A percentile compares a stretch with the other conserved stretches of the same genome.
phyloP scores from a whole-genome alignment of 2,797 vertebrate genomes.

The Brachymystax lenok region DNA sequence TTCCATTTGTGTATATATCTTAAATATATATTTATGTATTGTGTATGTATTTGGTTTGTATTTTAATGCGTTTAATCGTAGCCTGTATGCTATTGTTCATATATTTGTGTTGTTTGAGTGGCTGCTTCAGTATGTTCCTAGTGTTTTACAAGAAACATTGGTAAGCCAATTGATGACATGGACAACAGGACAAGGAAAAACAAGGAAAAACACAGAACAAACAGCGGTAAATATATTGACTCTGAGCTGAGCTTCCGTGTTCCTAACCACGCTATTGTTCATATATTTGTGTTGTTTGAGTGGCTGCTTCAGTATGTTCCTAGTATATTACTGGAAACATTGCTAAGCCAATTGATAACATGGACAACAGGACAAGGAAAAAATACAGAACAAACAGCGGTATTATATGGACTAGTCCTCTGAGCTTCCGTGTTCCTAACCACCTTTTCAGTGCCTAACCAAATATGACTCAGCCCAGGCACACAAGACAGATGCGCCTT shows the following conservation, averaged over 20 bases:
- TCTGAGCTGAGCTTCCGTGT: too few species aligned
- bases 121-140: constrained; percentile 24
- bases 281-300: background rate
- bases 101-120: background rate
- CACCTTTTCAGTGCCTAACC: constrained; percentile 39
- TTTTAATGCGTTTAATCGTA: background rate
- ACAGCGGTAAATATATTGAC: constrained; percentile 22
- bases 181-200: constrained; percentile 34
- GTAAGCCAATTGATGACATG: constrained; percentile 23
- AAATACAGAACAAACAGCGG: too few species aligned
- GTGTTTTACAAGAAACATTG: constrained; percentile 19
- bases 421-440: constrained; percentile 58
- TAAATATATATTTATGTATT: background rate
- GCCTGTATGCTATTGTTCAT: background rate
- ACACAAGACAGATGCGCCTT: constrained; percentile 80
- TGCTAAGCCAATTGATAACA: constrained; percentile 31
- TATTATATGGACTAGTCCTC: constrained; percentile 45
- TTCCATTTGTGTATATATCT: background rate
- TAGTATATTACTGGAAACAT: constrained; percentile 4
- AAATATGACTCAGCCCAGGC: constrained; percentile 72
- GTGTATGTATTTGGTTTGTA: background rate
- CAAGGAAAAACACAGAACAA: background rate
- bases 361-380: constrained; percentile 35
- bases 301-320: constrained; percentile 25
- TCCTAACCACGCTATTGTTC: background rate